Conservation (phyloP, 2,797 vertebrate genomes). For the Alcedo quadribrachys region DNA sequence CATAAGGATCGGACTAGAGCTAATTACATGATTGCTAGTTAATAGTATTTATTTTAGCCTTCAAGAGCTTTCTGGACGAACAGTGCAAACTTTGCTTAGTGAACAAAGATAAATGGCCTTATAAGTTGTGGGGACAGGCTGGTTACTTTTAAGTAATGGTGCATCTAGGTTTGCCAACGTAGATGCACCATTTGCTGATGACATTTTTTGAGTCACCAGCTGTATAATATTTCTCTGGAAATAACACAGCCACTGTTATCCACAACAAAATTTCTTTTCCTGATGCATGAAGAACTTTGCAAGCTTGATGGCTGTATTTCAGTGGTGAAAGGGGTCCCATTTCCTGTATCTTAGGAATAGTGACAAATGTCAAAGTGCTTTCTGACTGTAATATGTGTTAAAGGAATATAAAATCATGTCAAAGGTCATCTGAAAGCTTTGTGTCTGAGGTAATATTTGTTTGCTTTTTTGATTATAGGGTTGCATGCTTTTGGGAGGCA, state of each 20-base stretch:
- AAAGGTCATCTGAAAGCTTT: neutral
- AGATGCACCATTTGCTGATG: neutral
- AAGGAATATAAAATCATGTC: neutral
- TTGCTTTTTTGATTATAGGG: slow-evolving; percentile 80
- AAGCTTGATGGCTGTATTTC: neutral
- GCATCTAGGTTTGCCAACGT: neutral
- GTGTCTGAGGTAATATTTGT: neutral
- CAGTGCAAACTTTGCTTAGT: neutral
- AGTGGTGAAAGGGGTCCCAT: neutral
- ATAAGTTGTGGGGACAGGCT: neutral
- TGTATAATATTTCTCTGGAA: neutral
- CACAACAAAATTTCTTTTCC: neutral
- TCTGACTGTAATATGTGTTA: neutral
- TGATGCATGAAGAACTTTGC: neutral
- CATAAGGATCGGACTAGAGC: neutral
- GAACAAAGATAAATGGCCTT: fast-evolving
- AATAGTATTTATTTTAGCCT: neutral
- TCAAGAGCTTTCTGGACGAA: neutral
- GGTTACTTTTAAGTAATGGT: neutral
- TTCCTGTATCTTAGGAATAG: neutral
- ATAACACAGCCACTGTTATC: neutral
- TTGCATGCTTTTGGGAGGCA: slow-evolving; percentile 97
- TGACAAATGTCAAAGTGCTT: neutral
- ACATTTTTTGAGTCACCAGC: neutral
- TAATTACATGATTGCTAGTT: neutral